Evolutionary conservation across 2,888 invertebrate genomes (phyloP), one percentile per base, ranked within the genome.

Genomic region (Euplexia lucipara): DNA sequence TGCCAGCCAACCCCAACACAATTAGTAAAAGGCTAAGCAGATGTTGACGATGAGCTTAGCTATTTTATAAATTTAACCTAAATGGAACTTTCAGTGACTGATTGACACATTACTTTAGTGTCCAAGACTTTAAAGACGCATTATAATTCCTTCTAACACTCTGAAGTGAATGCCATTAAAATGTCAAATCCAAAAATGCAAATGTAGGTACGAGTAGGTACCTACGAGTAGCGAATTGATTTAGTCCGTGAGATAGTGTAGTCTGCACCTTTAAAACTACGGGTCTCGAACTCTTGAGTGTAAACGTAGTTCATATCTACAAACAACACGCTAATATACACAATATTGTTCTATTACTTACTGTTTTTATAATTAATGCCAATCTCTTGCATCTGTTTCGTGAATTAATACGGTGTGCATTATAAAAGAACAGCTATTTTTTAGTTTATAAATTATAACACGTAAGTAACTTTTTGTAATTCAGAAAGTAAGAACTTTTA

Each of bases 231-330:
- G 47, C 26, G 39, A 64, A 65, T 53, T 69, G 81, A 74, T 80
- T 68, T 49, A 26, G 49, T 83, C 81, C 83, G 81, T 81, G 81
- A 74, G 81, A 81, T 81, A 80, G 49, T 64, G 20, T 26, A n/a
- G 78, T 78, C 72, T 78, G 65, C 64, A 66, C 65, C 52, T 72
- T 47, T 45, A 57, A 44, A 58, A 52, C 39, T 58, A 22, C 37
- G 20, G 37, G 44, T 65, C 26, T 61, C 39, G 39, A 47, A 35
- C 41, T 65, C 26, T 61, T 42, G 39, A 47, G 42, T 65, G 45
- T 44, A 70, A 42, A 51, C 62, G 44, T 26, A 58, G 45, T 26
- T 35, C 71, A 82, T 80, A 82, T 82, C 80, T 71, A 12, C 48
- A 49, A 44, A 60, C 42, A 59, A 34, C 82, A 77, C 82, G 75